Conservation (phyloP, 2,113 vertebrate species). For the Empidonax traillii region DNA sequence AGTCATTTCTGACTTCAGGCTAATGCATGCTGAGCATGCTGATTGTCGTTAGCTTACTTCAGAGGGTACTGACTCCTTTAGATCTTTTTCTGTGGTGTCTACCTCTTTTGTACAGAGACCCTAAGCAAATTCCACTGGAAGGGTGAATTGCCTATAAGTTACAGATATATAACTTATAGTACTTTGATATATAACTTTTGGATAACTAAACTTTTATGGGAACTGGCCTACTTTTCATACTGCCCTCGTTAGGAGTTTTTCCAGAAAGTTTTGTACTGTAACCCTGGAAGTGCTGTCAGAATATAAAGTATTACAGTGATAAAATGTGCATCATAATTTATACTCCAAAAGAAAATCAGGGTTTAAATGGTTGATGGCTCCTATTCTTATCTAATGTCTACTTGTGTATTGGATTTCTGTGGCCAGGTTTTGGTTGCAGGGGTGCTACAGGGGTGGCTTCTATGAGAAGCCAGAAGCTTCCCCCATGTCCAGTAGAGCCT, state of each 20-base stretch:
- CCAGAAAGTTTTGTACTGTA: background rate
- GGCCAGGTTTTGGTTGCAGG: background rate
- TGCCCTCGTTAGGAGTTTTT: background rate
- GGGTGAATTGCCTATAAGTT: background rate
- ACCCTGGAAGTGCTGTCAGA: background rate
- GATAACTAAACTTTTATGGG: constrained; percentile 2
- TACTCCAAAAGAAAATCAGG: background rate
- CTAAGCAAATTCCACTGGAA: constrained; percentile 38
- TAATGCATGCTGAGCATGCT: constrained; percentile 28
- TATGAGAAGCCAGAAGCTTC: background rate
- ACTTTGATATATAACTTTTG: constrained; percentile 23
- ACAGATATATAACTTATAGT: background rate
- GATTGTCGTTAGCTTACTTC: constrained; percentile 15
- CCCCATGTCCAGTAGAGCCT: background rate
- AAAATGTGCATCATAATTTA: background rate
- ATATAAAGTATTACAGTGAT: background rate
- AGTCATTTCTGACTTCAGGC: constrained; percentile 39
- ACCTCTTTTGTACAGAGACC: background rate
- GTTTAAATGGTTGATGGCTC: background rate
- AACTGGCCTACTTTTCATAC: constrained; percentile 24
- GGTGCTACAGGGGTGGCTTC: background rate
- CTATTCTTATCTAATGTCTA: background rate
- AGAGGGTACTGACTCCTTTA: background rate
- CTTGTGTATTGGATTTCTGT: background rate
- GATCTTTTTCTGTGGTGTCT: constrained; percentile 20